A percentile compares a stretch with the other conserved stretches of the same genome.
These are phyloP conservation scores for Lepus americanus DNA, from an alignment of 2,113 vertebrate genomes.

Conservation along the genomic window DNA sequence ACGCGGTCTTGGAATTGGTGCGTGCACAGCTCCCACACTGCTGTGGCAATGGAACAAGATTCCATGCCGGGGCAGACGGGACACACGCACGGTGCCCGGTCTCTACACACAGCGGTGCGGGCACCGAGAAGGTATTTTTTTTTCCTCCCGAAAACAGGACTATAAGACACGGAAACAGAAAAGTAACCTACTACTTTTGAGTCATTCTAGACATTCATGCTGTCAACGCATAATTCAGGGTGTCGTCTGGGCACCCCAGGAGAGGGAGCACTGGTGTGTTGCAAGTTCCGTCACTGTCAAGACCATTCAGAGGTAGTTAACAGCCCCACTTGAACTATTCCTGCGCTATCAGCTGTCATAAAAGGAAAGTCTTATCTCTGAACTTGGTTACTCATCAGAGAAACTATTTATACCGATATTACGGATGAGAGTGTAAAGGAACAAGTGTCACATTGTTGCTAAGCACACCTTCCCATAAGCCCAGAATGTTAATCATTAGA, in stretches of 20 bases:
- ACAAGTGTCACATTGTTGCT: slow-evolving; percentile 83
- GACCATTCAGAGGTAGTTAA: neutral
- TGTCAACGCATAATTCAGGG: neutral
- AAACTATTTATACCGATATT: slow-evolving; percentile 86
- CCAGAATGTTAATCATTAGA: slow-evolving; percentile 85
- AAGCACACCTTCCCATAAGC: slow-evolving; percentile 80
- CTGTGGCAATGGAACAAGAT: neutral
- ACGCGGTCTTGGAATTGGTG: slow-evolving; percentile 31
- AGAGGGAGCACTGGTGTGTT: neutral
- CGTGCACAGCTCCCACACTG: accelerated
- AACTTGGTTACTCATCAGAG: slow-evolving; percentile 83
- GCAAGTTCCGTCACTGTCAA: neutral
- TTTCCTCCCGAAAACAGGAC: slow-evolving; percentile 3
- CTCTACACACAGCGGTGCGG: neutral
- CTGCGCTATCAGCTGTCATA: slow-evolving; percentile 87
- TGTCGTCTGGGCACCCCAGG: neutral
- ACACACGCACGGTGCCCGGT: neutral
- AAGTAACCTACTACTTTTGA: neutral
- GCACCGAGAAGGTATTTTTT: slow-evolving; percentile 10
- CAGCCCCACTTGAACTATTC: slow-evolving; percentile 55
- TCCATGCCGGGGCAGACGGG: neutral
- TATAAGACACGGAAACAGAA: neutral
- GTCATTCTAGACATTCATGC: neutral
- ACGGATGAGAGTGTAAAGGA: slow-evolving; percentile 62
- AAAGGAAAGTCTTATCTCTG: slow-evolving; percentile 87